Evolutionary conservation across 2,797 vertebrate species (phyloP), one percentile per base, ranked within the genome.

Genomic region (Sitta carolinensis): DNA sequence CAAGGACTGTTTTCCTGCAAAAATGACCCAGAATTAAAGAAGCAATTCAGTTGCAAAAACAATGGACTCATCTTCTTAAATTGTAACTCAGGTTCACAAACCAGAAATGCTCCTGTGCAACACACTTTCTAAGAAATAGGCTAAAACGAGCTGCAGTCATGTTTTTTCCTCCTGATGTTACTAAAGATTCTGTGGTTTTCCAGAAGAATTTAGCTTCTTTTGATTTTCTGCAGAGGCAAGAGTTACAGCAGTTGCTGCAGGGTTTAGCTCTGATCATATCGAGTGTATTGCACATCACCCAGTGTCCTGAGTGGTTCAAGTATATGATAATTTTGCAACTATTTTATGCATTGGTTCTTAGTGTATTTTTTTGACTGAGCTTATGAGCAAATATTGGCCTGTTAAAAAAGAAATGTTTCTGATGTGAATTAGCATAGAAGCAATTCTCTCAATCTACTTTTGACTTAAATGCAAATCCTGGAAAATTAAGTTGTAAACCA

Each of bases 391-490:
- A 81, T 48, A 13, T 27, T 79, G 26, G 6, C 29, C 54, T 59
- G 23, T 48, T 84, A 32, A 58, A 75, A 77, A 66, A 68, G 7
- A 78, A 72, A 34, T 3, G 4, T 55, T 92, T 75, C 40, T 82
- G 51, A 55, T 82, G 32, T 64, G 63, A 90, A 74, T 42, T 51
- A 69, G 11, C 32, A 66, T 27, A 15, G 48, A 29, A 93, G 8
- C 42, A 63, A 26, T 94, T 73, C 10, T 87, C 13, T 66, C 1
- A 1, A 64, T 91, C 82, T 74, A 81, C 58, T 23, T 93, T 69
- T 92, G 42, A 32, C 36, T 92, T 74, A 84, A 93, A 82, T 69
- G 11, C 54, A 84, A 93, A 64, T 72, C 42, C 68, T 80, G 42
- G 77, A 83, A 87, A 95, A 86, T 32, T 54, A 45, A 47, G 34